These are phyloP conservation scores for Alviniconcha strummeri DNA, from an alignment of 2,888 invertebrate species.

Conservation along the genomic window DNA sequence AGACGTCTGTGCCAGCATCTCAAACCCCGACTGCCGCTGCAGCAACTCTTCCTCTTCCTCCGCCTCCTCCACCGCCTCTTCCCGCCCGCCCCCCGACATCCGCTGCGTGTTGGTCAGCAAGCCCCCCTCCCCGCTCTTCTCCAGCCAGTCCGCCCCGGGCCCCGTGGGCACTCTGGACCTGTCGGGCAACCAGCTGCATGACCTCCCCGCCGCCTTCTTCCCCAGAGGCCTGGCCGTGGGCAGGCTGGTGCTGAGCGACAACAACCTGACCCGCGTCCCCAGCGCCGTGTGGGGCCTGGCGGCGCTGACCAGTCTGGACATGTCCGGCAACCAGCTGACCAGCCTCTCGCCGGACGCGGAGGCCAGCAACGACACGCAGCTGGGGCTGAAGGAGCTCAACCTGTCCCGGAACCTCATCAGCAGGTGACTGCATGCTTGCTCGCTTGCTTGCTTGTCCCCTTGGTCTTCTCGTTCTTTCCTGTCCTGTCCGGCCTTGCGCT, in stretches of 20 bases:
- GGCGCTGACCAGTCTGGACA: slow-evolving; percentile 18
- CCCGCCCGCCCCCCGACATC: neutral
- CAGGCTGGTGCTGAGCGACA: slow-evolving; percentile 30
- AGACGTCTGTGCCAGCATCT: neutral
- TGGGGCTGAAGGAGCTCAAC: slow-evolving; percentile 5
- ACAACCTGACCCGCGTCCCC: slow-evolving; percentile 29
- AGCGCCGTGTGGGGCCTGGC: neutral
- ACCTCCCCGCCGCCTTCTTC: slow-evolving; percentile 34
- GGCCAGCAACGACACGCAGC: slow-evolving; percentile 20
- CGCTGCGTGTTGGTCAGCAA: neutral
- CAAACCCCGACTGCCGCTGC: neutral
- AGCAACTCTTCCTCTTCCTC: neutral
- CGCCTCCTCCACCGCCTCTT: neutral
- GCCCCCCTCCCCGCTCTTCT: neutral
- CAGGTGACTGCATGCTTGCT: neutral
- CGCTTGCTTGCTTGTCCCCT: too few relatives aligned
- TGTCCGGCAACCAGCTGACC: slow-evolving; percentile 31
- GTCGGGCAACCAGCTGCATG: slow-evolving; percentile 29
- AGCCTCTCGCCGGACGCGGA: slow-evolving; percentile 29
- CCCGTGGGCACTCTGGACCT: slow-evolving; percentile 26
- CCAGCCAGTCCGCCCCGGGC: neutral
- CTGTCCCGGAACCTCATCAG: slow-evolving; percentile 18
- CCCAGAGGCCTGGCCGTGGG: neutral
- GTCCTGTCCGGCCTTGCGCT: too few relatives aligned
- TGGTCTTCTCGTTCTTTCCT: too few relatives aligned